These are phyloP conservation scores for Nyctalus aviator DNA, from an alignment of 2,797 vertebrate species.

Conservation along the genomic window DNA sequence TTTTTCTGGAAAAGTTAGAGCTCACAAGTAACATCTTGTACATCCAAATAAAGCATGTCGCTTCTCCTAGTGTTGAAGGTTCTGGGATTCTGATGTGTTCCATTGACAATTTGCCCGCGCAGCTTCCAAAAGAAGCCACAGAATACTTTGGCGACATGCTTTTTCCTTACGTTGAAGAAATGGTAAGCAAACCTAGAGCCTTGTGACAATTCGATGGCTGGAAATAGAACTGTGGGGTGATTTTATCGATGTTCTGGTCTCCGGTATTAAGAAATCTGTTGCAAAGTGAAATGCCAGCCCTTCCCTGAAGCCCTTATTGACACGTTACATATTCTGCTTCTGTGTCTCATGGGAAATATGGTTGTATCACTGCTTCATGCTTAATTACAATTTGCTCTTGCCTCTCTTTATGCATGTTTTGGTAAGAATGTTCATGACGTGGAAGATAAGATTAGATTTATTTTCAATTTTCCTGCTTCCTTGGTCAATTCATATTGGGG, in stretches of 20 bases:
- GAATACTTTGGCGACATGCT: conserved; percentile 98
- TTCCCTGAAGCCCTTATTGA: neutral
- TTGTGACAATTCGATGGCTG: neutral
- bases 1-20: neutral
- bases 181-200: conserved; percentile 91
- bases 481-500: neutral
- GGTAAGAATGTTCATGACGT: neutral
- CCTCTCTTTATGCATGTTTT: conserved; percentile 21
- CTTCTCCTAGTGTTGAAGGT: conserved; percentile 93
- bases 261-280: conserved; percentile 83
- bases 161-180: conserved; percentile 97
- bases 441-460: neutral
- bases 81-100: conserved; percentile 99
- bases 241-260: conserved; percentile 81
- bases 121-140: conserved; percentile 97
- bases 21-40: neutral
- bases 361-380: neutral
- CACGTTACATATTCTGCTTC: neutral
- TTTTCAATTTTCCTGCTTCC: conserved; percentile 10
- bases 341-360: neutral
- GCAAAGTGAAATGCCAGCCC: conserved; percentile 74
- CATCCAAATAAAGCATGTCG: conserved; percentile 59
- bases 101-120: conserved; percentile 98
- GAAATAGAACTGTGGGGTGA: neutral
- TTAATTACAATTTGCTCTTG: neutral